These are phyloP conservation scores for Actinernus sp. DNA, from an alignment of 92 coral and sea anemone species.

Conservation along the genomic window DNA sequence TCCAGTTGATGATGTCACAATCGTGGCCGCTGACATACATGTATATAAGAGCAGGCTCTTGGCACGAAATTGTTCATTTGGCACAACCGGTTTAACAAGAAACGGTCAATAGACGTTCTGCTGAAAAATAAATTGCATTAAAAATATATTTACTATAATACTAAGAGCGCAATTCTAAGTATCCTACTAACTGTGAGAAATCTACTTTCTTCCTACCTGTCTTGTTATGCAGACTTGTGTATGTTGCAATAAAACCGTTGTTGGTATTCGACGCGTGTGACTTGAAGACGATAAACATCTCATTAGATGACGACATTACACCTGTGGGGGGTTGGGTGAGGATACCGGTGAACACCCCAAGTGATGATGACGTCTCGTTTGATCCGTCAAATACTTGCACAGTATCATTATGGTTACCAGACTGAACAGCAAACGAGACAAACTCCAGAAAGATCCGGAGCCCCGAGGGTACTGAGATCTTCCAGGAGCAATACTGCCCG, in stretches of 20 bases:
- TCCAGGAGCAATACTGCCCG: conserved; percentile 39
- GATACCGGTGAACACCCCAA: conserved; percentile 37
- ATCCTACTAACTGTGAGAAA: too few relatives aligned
- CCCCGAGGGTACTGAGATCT: conserved; percentile 24
- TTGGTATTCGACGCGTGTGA: conserved; percentile 4
- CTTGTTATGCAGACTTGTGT: background rate
- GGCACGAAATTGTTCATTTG: too few relatives aligned
- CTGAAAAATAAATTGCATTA: too few relatives aligned
- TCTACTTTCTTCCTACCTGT: background rate
- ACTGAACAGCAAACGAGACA: conserved; percentile 11
- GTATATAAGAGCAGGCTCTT: too few relatives aligned
- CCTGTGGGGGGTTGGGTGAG: conserved; percentile 9
- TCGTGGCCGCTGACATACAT: too few relatives aligned
- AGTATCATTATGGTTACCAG: conserved; percentile 4
- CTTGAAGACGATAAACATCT: conserved; percentile 27
- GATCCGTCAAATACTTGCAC: conserved; percentile 27
- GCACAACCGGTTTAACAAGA: too few relatives aligned
- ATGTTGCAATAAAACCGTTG: conserved; percentile 23
- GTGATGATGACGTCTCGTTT: conserved; percentile 22
- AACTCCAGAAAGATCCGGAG: conserved; percentile 16
- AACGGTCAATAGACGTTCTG: too few relatives aligned
- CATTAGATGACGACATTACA: conserved; percentile 19
- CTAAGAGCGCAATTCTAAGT: too few relatives aligned
- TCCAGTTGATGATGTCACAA: too few relatives aligned
- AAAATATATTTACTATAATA: too few relatives aligned